A percentile compares a stretch with the other conserved stretches of the same genome.
Conservation (phyloP, 2,888 invertebrate genomes). For the Scaptodrosophila latifasciaeformis region DNA sequence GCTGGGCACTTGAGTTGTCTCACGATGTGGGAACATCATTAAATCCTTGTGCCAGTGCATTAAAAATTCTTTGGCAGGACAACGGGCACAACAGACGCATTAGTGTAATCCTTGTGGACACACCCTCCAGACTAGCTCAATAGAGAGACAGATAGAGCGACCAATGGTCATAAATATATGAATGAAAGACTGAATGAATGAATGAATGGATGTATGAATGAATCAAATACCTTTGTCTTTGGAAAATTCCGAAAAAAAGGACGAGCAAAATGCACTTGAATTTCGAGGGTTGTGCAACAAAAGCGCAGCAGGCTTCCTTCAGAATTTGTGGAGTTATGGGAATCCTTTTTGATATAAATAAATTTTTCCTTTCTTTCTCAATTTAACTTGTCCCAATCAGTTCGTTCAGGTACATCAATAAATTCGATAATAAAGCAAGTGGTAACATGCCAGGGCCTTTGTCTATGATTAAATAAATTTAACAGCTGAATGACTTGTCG, state of each 20-base stretch:
- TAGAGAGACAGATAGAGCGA: conserved; percentile 5
- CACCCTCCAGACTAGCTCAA: too few species aligned
- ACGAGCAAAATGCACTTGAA: conserved; percentile 12
- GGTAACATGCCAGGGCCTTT: conserved; percentile 49
- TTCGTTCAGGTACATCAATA: conserved; percentile 35
- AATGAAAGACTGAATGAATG: conserved; percentile 25
- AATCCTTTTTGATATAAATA: conserved; percentile 43
- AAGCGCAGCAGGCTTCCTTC: conserved; percentile 45
- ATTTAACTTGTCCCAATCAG: conserved; percentile 43
- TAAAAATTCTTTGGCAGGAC: conserved; percentile 54
- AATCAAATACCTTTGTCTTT: too few species aligned
- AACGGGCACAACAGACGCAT: conserved; percentile 55
- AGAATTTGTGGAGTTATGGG: conserved; percentile 60
- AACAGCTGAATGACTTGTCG: conserved; percentile 68
- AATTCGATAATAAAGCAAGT: conserved; percentile 61
- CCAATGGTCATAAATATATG: conserved; percentile 7
- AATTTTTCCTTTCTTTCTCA: conserved; percentile 13
- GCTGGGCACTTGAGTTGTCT: conserved; percentile 50
- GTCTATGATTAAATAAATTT: conserved; percentile 61
- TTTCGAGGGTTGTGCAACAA: conserved; percentile 36
- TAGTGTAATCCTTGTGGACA: conserved; percentile 62
- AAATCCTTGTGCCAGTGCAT: conserved; percentile 60
- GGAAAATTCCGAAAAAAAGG: conserved; percentile 46
- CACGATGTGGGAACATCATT: conserved; percentile 69
- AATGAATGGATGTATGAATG: conserved; percentile 43